Percentiles rank a stretch among this genome's conserved stretches.
Conservation (phyloP, 23 tunicate genomes). For the Botrylloides violaceus region DNA sequence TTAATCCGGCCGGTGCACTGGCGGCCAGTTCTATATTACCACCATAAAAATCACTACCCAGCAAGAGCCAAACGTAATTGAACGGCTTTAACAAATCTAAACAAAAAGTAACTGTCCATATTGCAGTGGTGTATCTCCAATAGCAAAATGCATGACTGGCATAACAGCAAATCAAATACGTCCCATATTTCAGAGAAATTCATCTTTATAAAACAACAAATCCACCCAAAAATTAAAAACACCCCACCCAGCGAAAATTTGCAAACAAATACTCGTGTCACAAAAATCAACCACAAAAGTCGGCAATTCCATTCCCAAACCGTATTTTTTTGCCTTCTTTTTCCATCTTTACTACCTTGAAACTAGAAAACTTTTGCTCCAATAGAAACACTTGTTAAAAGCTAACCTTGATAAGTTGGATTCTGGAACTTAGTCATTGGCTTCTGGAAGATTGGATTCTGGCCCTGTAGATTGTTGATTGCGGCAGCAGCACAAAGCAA, state of each 20-base stretch:
- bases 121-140: too few species aligned
- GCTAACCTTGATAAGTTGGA: slow-evolving; percentile 46
- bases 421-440: slow-evolving; percentile 47
- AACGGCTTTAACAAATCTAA: too few species aligned
- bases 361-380: neutral
- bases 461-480: slow-evolving; percentile 29
- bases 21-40: too few species aligned
- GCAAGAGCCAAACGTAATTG: too few species aligned
- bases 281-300: neutral
- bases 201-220: too few species aligned
- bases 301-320: neutral
- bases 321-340: neutral
- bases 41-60: too few species aligned
- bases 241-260: neutral
- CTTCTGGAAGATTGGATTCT: slow-evolving; percentile 66
- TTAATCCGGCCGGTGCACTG: too few species aligned
- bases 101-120: too few species aligned
- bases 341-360: slow-evolving; percentile 7
- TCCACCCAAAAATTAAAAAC: neutral
- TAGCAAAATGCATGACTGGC: too few species aligned
- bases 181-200: too few species aligned
- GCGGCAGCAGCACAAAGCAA: slow-evolving; percentile 9
- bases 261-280: neutral
- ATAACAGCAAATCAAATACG: too few species aligned
- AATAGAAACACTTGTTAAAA: neutral